Conservation (phyloP, 2,113 vertebrate genomes). For the Elgaria multicarinata region DNA sequence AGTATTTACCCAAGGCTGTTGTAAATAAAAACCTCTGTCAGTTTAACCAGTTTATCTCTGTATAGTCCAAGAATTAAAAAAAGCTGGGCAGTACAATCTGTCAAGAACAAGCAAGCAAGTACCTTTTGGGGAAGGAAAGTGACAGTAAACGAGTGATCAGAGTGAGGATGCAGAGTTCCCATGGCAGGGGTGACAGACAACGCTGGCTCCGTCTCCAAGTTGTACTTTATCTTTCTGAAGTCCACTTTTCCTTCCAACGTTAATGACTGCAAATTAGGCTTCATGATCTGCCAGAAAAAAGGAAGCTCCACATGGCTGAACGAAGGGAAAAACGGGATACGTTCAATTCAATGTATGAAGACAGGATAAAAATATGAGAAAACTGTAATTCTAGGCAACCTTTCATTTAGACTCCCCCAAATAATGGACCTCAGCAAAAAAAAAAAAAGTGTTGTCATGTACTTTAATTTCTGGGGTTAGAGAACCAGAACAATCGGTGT, state of each 20-base stretch:
- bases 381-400: not conserved
- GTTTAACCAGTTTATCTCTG: not conserved
- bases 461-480: not conserved
- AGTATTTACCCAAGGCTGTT: not conserved
- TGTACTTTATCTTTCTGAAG: slow-evolving; percentile 63
- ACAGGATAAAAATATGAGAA: not conserved
- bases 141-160: slow-evolving; percentile 83
- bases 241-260: slow-evolving; percentile 68
- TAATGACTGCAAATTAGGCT: slow-evolving; percentile 81
- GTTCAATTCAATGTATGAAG: not conserved
- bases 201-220: slow-evolving; percentile 73
- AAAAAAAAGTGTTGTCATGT: not conserved
- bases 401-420: not conserved
- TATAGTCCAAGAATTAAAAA: slow-evolving; percentile 19
- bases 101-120: slow-evolving; percentile 47
- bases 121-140: slow-evolving; percentile 88
- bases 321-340: slow-evolving; percentile 10
- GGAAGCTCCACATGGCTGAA: slow-evolving; percentile 88
- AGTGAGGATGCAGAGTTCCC: slow-evolving; percentile 80
- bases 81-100: slow-evolving; percentile 39
- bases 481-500: not conserved
- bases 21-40: not conserved
- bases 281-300: slow-evolving; percentile 89
- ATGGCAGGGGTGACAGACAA: slow-evolving; percentile 83
- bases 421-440: not conserved